phyloP scores from a whole-genome alignment of 2,888 invertebrate genomes.

The Trimorus sp. region DNA sequence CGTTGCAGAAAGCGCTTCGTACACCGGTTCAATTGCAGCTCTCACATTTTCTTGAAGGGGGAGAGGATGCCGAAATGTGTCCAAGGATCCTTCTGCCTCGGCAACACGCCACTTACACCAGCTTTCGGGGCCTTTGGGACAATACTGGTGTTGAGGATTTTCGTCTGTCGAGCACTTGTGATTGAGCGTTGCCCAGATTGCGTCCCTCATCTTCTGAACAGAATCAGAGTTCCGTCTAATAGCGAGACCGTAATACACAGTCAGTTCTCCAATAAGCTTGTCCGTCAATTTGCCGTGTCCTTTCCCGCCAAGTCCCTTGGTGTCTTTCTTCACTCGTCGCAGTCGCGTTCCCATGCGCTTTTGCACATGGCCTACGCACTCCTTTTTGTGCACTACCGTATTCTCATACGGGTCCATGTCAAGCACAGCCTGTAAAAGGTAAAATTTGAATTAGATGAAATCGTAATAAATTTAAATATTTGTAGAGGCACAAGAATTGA shows the following conservation, averaged over 20 bases:
- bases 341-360: conserved; percentile 9
- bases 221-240: conserved; percentile 64
- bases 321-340: conserved; percentile 2
- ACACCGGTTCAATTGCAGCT: conserved; percentile 37
- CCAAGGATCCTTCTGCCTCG: conserved; percentile 51
- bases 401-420: neutral
- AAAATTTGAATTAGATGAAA: no score
- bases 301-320: no score
- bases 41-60: conserved; percentile 36
- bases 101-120: conserved; percentile 62
- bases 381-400: neutral
- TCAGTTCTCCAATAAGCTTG: conserved; percentile 6
- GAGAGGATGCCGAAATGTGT: conserved; percentile 37
- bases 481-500: no score
- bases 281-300: conserved; percentile 3
- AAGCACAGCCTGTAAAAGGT: no score
- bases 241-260: conserved; percentile 53
- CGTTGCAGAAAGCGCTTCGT: conserved; percentile 43
- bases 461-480: no score
- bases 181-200: conserved; percentile 20
- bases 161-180: conserved; percentile 60
- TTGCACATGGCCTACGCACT: no score
- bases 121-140: conserved; percentile 66
- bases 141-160: conserved; percentile 68
- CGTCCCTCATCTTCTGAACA: conserved; percentile 49